phyloP scores from a whole-genome alignment of 2,113 vertebrate genomes.

The Ceratotherium simum region DNA sequence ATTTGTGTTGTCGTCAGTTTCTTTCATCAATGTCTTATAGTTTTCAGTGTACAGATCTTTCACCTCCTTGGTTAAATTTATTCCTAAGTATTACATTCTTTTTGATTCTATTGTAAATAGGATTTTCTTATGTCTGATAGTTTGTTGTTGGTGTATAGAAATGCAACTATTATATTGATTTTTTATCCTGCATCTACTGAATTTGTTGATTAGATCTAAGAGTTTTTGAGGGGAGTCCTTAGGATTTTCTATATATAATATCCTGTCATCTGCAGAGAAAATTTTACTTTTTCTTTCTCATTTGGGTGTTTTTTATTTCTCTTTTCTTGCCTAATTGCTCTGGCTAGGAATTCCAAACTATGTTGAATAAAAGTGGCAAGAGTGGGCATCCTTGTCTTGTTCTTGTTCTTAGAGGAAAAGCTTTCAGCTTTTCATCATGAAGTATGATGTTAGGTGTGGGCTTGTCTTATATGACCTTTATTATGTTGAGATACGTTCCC shows the following conservation, averaged over 20 bases:
- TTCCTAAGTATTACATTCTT: not conserved
- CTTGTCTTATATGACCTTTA: not conserved
- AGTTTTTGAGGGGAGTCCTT: not conserved
- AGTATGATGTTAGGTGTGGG: not conserved
- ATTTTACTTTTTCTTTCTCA: not conserved
- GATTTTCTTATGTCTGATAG: not conserved
- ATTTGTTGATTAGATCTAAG: not conserved
- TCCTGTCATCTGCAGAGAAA: not conserved
- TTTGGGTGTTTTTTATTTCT: not conserved
- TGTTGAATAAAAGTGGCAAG: not conserved
- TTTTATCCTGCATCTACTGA: not conserved
- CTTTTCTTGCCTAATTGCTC: not conserved
- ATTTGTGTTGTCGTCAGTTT: not conserved
- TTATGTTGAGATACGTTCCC: not conserved
- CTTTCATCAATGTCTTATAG: not conserved
- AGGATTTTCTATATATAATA: not conserved
- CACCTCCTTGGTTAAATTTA: not conserved
- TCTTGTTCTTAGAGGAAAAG: not conserved
- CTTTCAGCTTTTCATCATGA: not conserved
- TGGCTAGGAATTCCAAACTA: not conserved
- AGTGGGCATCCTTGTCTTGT: not conserved
- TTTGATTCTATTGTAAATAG: not conserved
- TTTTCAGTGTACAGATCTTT: not conserved
- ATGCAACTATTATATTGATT: not conserved
- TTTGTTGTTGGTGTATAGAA: not conserved